These are phyloP conservation scores for Gymnopithys bicolor DNA, from an alignment of 2,797 vertebrate species.

Conservation along the genomic window DNA sequence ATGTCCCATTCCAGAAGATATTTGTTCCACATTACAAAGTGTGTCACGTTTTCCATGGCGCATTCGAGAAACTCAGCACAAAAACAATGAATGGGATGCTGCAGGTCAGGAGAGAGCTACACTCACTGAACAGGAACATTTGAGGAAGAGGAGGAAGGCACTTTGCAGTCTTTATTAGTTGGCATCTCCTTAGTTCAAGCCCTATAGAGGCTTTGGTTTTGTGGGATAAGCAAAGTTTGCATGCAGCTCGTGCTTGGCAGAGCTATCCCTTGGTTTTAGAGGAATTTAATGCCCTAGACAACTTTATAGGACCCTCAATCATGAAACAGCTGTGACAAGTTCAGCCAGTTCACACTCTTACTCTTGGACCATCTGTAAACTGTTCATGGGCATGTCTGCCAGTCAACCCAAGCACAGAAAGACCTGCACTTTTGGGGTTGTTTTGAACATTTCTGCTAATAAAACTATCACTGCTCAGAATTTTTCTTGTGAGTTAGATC, in stretches of 20 bases:
- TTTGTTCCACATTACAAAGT: background rate
- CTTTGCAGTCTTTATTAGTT: background rate
- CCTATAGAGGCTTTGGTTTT: background rate
- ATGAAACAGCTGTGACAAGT: background rate
- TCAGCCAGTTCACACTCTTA: background rate
- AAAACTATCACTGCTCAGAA: background rate
- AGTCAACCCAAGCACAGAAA: background rate
- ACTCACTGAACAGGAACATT: background rate
- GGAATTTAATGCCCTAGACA: background rate
- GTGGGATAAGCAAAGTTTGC: background rate
- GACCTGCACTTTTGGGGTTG: fast-evolving
- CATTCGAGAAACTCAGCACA: conserved; percentile 30
- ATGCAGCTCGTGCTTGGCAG: background rate
- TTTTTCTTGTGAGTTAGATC: background rate
- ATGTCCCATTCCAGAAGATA: background rate
- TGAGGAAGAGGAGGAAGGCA: background rate
- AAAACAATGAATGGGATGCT: conserved; percentile 7
- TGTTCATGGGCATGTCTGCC: background rate
- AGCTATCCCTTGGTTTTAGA: background rate
- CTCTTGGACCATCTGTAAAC: background rate
- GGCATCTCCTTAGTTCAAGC: background rate
- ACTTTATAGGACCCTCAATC: background rate
- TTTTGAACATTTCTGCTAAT: background rate
- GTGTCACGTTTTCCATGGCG: background rate
- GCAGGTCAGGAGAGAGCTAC: background rate